These are phyloP conservation scores for Elephas maximus DNA, from an alignment of 2,113 vertebrate genomes.

Conservation along the genomic window DNA sequence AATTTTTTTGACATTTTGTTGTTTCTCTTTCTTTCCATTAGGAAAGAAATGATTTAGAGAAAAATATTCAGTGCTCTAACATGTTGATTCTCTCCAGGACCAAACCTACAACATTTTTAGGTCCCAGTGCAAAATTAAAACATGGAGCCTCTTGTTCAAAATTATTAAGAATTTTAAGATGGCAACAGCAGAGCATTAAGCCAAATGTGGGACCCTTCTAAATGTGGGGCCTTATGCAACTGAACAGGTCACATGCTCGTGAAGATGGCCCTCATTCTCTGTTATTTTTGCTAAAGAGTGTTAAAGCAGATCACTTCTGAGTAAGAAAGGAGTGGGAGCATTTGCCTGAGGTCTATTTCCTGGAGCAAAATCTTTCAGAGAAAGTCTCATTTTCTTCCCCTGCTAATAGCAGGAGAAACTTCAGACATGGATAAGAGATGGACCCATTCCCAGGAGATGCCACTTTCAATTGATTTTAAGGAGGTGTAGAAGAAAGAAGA, in stretches of 20 bases:
- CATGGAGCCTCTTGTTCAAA: background rate
- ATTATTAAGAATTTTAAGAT: background rate
- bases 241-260: background rate
- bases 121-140: background rate
- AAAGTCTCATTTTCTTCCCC: constrained; percentile 49
- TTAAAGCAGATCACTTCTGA: background rate
- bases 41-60: background rate
- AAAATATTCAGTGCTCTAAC: background rate
- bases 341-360: constrained; percentile 11
- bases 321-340: background rate
- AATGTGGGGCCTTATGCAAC: background rate
- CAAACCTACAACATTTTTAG: background rate
- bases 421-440: constrained; percentile 63
- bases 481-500: constrained; percentile 72
- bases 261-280: background rate
- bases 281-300: background rate
- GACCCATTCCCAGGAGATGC: constrained; percentile 76
- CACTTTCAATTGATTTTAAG: constrained; percentile 79
- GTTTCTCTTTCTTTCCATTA: background rate
- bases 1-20: background rate
- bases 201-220: background rate
- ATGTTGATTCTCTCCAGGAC: background rate
- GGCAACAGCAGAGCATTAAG: background rate
- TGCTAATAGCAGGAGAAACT: constrained; percentile 47
- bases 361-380: constrained; percentile 24